Evolutionary conservation across 2,797 vertebrate genomes (phyloP).

Genomic region (Taenioides sp.): DNA sequence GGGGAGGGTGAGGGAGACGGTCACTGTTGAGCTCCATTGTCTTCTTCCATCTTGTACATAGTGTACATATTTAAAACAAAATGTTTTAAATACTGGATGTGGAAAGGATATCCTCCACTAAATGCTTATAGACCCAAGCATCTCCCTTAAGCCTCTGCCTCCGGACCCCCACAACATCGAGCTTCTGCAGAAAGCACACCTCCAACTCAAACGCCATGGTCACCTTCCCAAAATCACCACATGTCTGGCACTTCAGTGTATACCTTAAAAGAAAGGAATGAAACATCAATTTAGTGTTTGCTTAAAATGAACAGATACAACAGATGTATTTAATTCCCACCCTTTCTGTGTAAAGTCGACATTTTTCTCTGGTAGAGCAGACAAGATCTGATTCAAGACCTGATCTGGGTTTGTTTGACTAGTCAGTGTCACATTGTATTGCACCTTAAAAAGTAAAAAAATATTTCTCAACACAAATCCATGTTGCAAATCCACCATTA

Average conservation of each 20-base stretch:
- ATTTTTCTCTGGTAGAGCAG: slow-evolving; percentile 83
- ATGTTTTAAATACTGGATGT: slow-evolving; percentile 78
- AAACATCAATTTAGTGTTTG: not conserved
- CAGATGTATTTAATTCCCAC: slow-evolving; percentile 70
- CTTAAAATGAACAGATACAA: not conserved
- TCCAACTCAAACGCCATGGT: slow-evolving; percentile 93
- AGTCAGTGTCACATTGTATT: slow-evolving; percentile 93
- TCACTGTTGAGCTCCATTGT: no score
- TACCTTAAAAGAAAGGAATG: slow-evolving; percentile 73
- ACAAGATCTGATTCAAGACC: slow-evolving; percentile 86
- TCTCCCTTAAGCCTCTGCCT: slow-evolving; percentile 92
- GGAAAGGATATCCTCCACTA: slow-evolving; percentile 91
- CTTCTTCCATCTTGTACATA: not conserved
- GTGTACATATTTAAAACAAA: not conserved
- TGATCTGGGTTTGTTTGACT: slow-evolving; percentile 87
- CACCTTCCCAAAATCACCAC: slow-evolving; percentile 89
- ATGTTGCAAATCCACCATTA: not conserved
- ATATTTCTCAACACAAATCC: not conserved
- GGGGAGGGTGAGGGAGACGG: no score
- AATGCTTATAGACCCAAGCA: slow-evolving; percentile 94
- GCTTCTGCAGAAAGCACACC: slow-evolving; percentile 87
- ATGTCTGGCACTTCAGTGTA: slow-evolving; percentile 87
- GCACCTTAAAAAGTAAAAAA: slow-evolving; percentile 73
- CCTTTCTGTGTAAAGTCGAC: slow-evolving; percentile 91
- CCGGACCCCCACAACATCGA: slow-evolving; percentile 84